phyloP scores from a whole-genome alignment of 2,113 vertebrate species.

The Rhizomys pruinosus region DNA sequence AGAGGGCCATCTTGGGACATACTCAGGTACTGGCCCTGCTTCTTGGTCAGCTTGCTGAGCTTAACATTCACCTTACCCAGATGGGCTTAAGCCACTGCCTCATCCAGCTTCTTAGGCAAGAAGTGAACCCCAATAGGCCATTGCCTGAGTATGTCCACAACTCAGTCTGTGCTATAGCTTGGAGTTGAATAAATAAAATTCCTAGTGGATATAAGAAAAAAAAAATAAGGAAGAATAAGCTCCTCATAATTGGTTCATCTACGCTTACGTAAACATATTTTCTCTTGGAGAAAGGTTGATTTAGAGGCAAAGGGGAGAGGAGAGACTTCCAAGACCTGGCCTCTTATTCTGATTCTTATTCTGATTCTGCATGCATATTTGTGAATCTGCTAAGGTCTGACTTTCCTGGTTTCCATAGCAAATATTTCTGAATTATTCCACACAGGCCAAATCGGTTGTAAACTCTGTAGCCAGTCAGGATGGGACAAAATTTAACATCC shows the following conservation, averaged over 20 bases:
- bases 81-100: too few relatives aligned
- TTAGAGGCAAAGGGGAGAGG: neutral
- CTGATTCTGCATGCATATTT: neutral
- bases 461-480: neutral
- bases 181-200: too few relatives aligned
- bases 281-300: neutral
- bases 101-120: too few relatives aligned
- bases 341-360: neutral
- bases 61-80: too few relatives aligned
- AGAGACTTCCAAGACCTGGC: neutral
- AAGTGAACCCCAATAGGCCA: too few relatives aligned
- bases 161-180: too few relatives aligned
- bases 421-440: neutral
- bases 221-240: neutral
- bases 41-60: too few relatives aligned
- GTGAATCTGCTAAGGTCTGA: neutral
- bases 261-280: neutral
- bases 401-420: neutral
- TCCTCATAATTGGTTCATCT: neutral
- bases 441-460: neutral
- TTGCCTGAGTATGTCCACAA: too few relatives aligned
- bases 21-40: too few relatives aligned
- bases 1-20: too few relatives aligned
- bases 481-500: neutral
- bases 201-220: too few relatives aligned